Conservation (phyloP, 2,888 invertebrate genomes). For the Nomada goodeniana region DNA sequence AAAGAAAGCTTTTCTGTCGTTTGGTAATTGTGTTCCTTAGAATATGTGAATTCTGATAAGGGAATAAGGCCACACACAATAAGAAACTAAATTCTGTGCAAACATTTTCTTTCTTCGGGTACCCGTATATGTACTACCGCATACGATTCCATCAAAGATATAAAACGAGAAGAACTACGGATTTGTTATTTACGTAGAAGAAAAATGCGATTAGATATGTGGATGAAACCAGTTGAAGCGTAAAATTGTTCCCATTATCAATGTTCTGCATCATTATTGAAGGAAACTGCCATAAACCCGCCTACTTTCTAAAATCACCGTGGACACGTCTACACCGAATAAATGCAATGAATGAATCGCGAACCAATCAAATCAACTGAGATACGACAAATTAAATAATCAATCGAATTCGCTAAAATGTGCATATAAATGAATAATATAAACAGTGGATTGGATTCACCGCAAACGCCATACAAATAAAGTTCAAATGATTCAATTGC, state of each 20-base stretch:
- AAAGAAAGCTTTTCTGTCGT: background rate
- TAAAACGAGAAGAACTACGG: background rate
- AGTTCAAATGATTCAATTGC: no score
- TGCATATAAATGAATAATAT: no score
- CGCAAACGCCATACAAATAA: no score
- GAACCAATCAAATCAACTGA: background rate
- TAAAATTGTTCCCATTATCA: slow-evolving; percentile 14
- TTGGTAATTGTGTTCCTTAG: no score
- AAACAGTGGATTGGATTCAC: no score
- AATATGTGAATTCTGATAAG: background rate
- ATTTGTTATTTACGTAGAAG: background rate
- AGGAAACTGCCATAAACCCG: slow-evolving; percentile 12
- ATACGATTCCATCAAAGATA: background rate
- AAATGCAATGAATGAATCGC: background rate
- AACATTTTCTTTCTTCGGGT: background rate
- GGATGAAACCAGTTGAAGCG: background rate
- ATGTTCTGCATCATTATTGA: slow-evolving; percentile 6
- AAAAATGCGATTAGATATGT: slow-evolving; percentile 15
- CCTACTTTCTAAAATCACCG: slow-evolving; percentile 12
- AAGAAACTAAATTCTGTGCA: background rate
- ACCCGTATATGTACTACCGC: background rate
- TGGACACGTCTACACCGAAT: background rate
- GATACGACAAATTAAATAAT: background rate
- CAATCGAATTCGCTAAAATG: no score
- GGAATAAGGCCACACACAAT: background rate